Base-by-base conservation (phyloP, 2,888 invertebrate genomes). In the Eupithecia exiguata region DNA sequence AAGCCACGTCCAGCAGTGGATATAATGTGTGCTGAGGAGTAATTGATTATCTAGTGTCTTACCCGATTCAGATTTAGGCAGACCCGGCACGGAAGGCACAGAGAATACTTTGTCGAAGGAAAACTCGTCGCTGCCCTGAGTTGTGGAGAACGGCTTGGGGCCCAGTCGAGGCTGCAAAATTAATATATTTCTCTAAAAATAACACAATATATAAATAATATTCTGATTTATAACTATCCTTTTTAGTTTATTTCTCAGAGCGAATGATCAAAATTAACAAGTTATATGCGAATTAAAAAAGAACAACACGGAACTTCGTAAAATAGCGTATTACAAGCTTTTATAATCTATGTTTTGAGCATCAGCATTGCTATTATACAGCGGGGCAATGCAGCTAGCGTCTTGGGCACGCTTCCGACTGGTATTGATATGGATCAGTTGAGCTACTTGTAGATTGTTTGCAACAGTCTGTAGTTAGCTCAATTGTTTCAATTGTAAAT, bases 91-190 rank as follows among this genome's bases (percentile, higher is more conserved):
- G 2, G 96, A 94, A 0, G 97, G 97, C 10, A 97, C 97, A 0
- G 96, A 96, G 88, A 97, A 97, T 36, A 97, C 97, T 86, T 97
- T 97, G 87, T 97, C 97, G 84, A 97, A 97, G 0, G 96, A 96
- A 84, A 97, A 97, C 82, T 97, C 96, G 73, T 96, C 97, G 82
- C 95, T 96, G 75, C 96, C 95, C 6, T 96, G 95, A 46, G 97
- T 96, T 62, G 97, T 96, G 12, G 97, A 97, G 89, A 98, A 98
- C 38, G 97, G 97, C 88, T 97, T 98, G 58, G 98, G 98, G 4
- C 98, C 98, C 67, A 98, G 95, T 36, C 97, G 96, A 65, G 97
- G 97, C 98, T 98, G 65, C 61, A 72, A 77, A 79, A 72, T 76
- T 67, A 38, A 40, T 1, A 10, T 21, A 30, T 49, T 49, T n/a